Base-by-base conservation (phyloP, 2,113 vertebrate genomes). In the Rynchops niger region DNA sequence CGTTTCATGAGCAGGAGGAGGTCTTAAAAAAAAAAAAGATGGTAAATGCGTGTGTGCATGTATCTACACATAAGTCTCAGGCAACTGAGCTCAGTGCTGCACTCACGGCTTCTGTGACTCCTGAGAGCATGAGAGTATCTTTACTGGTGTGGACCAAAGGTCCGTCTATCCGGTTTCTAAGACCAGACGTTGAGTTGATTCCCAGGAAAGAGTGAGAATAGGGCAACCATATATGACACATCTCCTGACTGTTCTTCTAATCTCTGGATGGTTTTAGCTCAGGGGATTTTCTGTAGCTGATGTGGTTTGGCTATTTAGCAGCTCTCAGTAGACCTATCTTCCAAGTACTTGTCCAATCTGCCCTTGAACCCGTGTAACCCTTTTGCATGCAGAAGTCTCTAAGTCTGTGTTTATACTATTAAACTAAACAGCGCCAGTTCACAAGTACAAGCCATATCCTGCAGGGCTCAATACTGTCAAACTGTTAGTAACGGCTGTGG, bases 351-450 rank as follows among this genome's bases (percentile, higher is more conserved):
- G 45, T 95, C 78, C 0, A 0, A 19, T 85, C 66, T 82, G 58
- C 70, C 66, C 88, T 95, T 90, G 79, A 94, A 90, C 74, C 59
- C 10, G 1, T 42, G 30, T 72, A 85, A 94, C 29, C 55, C 52
- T 90, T 93, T 56, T 62, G 36, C 72, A 77, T 36, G 81, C 77
- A 84, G 63, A 96, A 89, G 72, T 86, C 67, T 90, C 66, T 22
- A 49, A 82, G 71, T 78, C 79, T 95, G 40, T 96, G 80, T 94
- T 91, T 95, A 78, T 62, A 49, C 47, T 87, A 45, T 62, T 71
- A 91, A 91, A 87, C 61, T 87, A 94, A 95, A 93, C 70, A 94
- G 71, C 82, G 34, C 5, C 53, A 88, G 66, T 85, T 90, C 36
- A 56, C 66, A 74, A 87, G 56, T 34, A 73, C 56, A 94, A 86